These are phyloP conservation scores for Eurytoma californica DNA, from an alignment of 2,888 invertebrate genomes.

Conservation along the genomic window DNA sequence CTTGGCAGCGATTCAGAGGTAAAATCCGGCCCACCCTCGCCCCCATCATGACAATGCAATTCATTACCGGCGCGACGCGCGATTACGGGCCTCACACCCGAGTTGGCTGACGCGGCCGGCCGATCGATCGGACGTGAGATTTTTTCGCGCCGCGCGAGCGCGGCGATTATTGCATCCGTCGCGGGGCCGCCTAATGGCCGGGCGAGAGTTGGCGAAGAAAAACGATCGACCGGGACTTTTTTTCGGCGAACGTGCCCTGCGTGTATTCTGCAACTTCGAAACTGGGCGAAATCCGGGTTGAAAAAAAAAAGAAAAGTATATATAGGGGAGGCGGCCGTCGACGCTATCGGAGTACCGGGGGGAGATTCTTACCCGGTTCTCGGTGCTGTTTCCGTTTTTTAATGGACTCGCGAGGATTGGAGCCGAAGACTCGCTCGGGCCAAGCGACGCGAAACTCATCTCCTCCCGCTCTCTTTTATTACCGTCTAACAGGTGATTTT, in stretches of 20 bases:
- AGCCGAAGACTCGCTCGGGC: not conserved
- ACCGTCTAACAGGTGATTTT: conserved; percentile 49
- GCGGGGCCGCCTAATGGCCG: not conserved
- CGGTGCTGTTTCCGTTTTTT: conserved; percentile 21
- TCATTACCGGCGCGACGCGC: conserved; percentile 33
- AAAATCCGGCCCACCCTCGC: conserved; percentile 17
- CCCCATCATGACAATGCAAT: conserved; percentile 38
- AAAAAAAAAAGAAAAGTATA: not conserved
- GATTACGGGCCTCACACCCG: conserved; percentile 30
- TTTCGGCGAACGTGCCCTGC: conserved; percentile 48
- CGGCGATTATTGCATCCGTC: conserved; percentile 52
- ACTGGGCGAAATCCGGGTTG: conserved; percentile 18
- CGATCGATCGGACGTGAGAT: not conserved
- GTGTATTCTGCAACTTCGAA: conserved; percentile 52
- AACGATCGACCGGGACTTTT: conserved; percentile 47
- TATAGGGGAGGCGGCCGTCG: conserved; percentile 3
- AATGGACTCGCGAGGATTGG: conserved; percentile 46
- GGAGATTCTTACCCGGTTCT: conserved; percentile 17
- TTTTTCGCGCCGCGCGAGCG: not conserved
- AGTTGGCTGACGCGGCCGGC: conserved; percentile 4
- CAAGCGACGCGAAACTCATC: conserved; percentile 40
- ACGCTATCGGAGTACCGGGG: conserved; percentile 28
- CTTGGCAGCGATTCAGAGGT: conserved; percentile 43
- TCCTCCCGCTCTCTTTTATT: conserved; percentile 24
- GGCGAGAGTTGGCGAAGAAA: conserved; percentile 53